Evolutionary conservation across 1,140 invertebrate species (phyloP), one percentile per base, ranked within the genome.

Genomic region (Zaprionus vittiger): DNA sequence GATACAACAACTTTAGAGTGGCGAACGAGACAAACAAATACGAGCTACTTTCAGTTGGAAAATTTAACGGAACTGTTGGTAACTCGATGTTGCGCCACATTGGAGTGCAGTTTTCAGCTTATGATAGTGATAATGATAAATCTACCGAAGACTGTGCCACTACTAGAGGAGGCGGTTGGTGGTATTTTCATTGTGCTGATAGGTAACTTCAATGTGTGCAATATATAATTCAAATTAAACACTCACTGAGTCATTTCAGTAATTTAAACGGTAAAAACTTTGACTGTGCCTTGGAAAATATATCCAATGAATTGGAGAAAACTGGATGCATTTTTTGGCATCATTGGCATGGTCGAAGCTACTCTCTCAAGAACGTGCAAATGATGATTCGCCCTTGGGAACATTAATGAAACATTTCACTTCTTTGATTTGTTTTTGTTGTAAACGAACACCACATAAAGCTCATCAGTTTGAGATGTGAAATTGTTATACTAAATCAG

Each of bases 371-470:
- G 20, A 2, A 22, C 4, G 47, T 52, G 11, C 47, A 49, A 12
- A 49, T 49, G 47, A 49, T 49, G 47, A 49, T 49, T 14, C 20
- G 47, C 1, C 47, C 47, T 14, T 49, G 3, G 47, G 0, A 1
- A 20, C 11, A 1, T 49, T 1, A 22, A n/a, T 49, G 11, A 22
- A 6, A 7, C 14, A n/a, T 44, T 15, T 1, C n/a, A 44, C 5
- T 15, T 14, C 44, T 68, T 80, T 31, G 28, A 2, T 7, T 7
- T 31, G 74, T 80, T 78, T 79, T 72, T 22, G 1, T 7, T n/a
- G 4, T 37, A 52, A 41, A 14, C 4, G 0, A n/a, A n/a, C 15
- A 7, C 5, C 38, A n/a, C 5, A n/a, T 17, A 15, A 2, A 2
- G 14, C 0, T 17, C 38, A 7, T 41, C 1, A 41, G 15, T 15